A percentile compares a stretch with the other conserved stretches of the same genome.
These are phyloP conservation scores for Turnix velox DNA, from an alignment of 2,113 vertebrate genomes.

Conservation along the genomic window DNA sequence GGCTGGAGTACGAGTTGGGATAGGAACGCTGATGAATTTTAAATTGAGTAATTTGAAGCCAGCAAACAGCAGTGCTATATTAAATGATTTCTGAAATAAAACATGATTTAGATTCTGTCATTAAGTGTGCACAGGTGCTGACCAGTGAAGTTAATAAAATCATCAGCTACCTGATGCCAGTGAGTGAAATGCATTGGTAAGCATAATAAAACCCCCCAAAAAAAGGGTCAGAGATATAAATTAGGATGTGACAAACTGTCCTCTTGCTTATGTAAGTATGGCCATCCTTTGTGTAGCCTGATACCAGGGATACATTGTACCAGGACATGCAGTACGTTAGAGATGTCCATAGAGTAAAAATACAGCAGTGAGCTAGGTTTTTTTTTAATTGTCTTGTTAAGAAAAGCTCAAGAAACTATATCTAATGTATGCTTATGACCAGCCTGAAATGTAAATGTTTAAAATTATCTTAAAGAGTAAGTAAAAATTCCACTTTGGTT, in stretches of 20 bases:
- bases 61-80: background rate
- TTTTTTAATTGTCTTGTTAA: background rate
- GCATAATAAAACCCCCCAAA: background rate
- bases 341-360: background rate
- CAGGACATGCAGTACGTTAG: background rate
- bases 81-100: background rate
- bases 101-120: background rate
- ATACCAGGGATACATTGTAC: background rate
- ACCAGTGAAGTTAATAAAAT: background rate
- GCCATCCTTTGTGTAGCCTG: background rate
- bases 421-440: background rate
- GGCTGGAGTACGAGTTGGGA: background rate
- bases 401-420: background rate
- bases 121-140: background rate
- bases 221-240: background rate
- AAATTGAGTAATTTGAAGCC: background rate
- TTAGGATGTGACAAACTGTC: background rate
- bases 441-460: background rate
- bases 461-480: background rate
- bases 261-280: background rate
- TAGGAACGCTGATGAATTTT: background rate
- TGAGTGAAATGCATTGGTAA: background rate
- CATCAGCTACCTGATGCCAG: background rate
- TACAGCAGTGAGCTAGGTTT: background rate
- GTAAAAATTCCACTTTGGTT: background rate